These are phyloP conservation scores for Marasmarcha lunaedactyla DNA, from an alignment of 2,888 invertebrate genomes.

Conservation along the genomic window DNA sequence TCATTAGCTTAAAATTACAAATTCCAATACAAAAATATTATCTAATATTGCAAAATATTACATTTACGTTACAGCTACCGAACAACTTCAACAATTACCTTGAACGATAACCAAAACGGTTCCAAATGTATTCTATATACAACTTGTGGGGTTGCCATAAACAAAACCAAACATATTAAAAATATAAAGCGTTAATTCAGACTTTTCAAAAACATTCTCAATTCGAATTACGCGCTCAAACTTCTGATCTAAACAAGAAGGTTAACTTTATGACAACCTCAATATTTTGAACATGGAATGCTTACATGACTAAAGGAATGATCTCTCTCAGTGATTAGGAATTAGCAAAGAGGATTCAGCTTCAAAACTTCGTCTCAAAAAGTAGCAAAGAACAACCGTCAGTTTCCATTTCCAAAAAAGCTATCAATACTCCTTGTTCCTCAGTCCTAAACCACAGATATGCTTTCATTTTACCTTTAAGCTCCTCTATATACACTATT, in stretches of 20 bases:
- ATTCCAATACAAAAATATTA: constrained; percentile 53
- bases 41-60: constrained; percentile 53
- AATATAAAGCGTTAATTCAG: constrained; percentile 33
- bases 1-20: constrained; percentile 32
- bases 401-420: too few relatives aligned
- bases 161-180: constrained; percentile 13
- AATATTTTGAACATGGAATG: constrained; percentile 29
- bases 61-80: constrained; percentile 23
- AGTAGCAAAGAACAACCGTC: constrained; percentile 1
- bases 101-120: constrained; percentile 58
- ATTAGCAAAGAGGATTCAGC: constrained; percentile 27
- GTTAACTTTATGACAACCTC: constrained; percentile 31
- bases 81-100: constrained; percentile 36
- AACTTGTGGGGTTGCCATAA: constrained; percentile 37
- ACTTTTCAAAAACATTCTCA: constrained; percentile 7
- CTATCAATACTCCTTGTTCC: too few relatives aligned
- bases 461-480: too few relatives aligned
- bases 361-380: constrained; percentile 26
- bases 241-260: not conserved
- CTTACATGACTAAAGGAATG: constrained; percentile 45
- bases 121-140: constrained; percentile 35
- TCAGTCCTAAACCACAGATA: not conserved
- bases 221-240: not conserved
- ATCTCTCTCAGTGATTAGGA: constrained; percentile 57
- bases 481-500: not conserved